Percentiles rank a stretch among this genome's conserved stretches.
Conservation (phyloP, 2,797 vertebrate genomes). For the Ctenochaetus hawaiiensis region DNA sequence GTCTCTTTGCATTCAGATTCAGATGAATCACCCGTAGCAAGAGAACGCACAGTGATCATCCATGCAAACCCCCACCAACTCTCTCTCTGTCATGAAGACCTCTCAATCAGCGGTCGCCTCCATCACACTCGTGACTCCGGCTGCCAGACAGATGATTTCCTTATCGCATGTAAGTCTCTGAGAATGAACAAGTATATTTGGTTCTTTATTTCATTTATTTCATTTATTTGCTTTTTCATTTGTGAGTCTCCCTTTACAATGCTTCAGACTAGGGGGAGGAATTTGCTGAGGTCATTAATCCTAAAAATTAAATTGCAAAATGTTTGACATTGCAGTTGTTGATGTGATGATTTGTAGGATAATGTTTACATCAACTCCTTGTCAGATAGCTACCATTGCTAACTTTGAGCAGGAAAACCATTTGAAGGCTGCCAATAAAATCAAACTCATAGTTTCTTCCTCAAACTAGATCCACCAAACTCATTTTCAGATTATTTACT, state of each 20-base stretch:
- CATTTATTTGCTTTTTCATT: constrained; percentile 23
- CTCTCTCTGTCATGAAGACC: constrained; percentile 86
- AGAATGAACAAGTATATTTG: constrained; percentile 45
- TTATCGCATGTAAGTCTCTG: constrained; percentile 87
- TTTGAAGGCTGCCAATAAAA: constrained; percentile 26
- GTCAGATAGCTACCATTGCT: constrained; percentile 24
- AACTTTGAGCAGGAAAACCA: constrained; percentile 24
- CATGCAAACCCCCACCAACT: constrained; percentile 93
- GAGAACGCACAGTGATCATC: constrained; percentile 96
- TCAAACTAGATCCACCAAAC: constrained; percentile 23
- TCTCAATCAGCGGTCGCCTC: constrained; percentile 89
- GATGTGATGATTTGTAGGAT: constrained; percentile 19
- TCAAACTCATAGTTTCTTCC: constrained; percentile 29
- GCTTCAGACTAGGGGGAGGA: not conserved
- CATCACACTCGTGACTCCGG: constrained; percentile 96
- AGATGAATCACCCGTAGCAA: constrained; percentile 97
- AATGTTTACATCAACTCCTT: constrained; percentile 8
- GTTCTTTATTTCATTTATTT: constrained; percentile 30
- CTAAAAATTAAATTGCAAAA: constrained; percentile 6
- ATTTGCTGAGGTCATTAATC: not conserved
- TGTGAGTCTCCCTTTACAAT: constrained; percentile 15
- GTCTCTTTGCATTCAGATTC: constrained; percentile 90
- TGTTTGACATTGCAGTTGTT: constrained; percentile 20
- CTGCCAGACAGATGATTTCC: constrained; percentile 98
- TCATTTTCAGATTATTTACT: constrained; percentile 9